Base-by-base conservation (phyloP, 2,888 invertebrate genomes). In the Mythimna albipuncta region DNA sequence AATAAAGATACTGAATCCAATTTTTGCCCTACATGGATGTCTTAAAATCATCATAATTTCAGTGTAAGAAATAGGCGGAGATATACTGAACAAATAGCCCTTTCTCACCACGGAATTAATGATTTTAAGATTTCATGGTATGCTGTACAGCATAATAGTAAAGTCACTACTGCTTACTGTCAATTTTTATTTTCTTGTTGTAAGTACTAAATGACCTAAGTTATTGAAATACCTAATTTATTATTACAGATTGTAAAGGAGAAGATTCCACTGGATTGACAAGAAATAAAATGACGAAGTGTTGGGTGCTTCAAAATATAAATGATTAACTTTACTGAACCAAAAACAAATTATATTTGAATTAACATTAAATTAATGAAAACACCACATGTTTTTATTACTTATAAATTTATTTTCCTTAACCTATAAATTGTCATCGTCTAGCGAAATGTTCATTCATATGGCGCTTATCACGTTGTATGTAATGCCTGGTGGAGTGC, bases 391-490 rank as follows among this genome's bases (percentile, higher is more conserved):
- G 54, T 62, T 69, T 19, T 52, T 44, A 38, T 38, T 38, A n/a
- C n/a, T n/a, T n/a, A 75, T 69, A 66, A 11, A 68, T 69, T 77
- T 77, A 82, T 72, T 69, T 67, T 79, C 71, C 66, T 72, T 79
- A 67, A 70, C 58, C 58, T 61, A 52, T 44, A 61, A 74, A 41
- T 38, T 44, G 58, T 89, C 92, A 98, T 89, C 98, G 96, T 78
- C 97, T 96, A 0, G 98, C 98, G 95, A 99, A 99, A 93, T 99
- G 98, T 77, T 97, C 97, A 86, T 98, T 97, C 98, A 99, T 98
- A 65, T 98, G 97, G 38, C 97, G 95, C 32, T 97, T 97, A 6
- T 98, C 98, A 72, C 99, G 97, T 92, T 99, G 99, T 82, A 99
- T 98, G 88, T 98, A 98, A 92, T 99, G 98, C 59, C 98, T 97